Evolutionary conservation across 2,113 vertebrate genomes (phyloP).

Genomic region (Leiothrix lutea): DNA sequence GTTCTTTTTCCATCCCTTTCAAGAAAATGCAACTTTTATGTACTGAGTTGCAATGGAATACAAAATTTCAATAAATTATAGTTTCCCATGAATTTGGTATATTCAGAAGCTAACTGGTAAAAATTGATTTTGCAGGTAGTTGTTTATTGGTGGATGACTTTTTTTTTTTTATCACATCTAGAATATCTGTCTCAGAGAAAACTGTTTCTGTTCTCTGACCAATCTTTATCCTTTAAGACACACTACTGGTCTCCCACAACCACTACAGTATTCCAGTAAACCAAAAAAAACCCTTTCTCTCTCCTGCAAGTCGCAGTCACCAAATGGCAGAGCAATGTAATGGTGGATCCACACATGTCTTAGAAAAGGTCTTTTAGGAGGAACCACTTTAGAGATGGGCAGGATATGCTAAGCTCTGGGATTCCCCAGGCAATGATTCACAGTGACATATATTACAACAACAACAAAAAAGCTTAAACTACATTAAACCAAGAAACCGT

Average conservation of each 20-base stretch:
- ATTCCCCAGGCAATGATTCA: not conserved
- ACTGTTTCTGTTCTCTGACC: not conserved
- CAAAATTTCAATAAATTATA: not conserved
- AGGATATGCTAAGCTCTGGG: rapidly evolving
- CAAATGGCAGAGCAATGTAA: not conserved
- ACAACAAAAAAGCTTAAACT: not conserved
- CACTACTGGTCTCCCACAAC: not conserved
- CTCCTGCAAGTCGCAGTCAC: not conserved
- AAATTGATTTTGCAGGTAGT: not conserved
- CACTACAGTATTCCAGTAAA: not conserved
- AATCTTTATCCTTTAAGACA: not conserved
- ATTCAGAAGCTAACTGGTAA: not conserved
- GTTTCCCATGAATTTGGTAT: not conserved
- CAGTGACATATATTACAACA: not conserved
- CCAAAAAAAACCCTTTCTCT: not conserved
- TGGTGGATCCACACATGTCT: rapidly evolving
- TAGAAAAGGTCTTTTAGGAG: not conserved
- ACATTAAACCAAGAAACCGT: not conserved
- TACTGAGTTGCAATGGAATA: not conserved
- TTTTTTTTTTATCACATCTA: not conserved
- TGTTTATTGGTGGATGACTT: not conserved
- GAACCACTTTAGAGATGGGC: rapidly evolving
- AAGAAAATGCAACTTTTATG: not conserved
- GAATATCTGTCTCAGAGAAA: not conserved
- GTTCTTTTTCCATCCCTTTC: not conserved